Percentiles rank a stretch among this genome's conserved stretches.
Conservation (phyloP, 2,113 vertebrate species). For the Hemiscyllium ocellatum region DNA sequence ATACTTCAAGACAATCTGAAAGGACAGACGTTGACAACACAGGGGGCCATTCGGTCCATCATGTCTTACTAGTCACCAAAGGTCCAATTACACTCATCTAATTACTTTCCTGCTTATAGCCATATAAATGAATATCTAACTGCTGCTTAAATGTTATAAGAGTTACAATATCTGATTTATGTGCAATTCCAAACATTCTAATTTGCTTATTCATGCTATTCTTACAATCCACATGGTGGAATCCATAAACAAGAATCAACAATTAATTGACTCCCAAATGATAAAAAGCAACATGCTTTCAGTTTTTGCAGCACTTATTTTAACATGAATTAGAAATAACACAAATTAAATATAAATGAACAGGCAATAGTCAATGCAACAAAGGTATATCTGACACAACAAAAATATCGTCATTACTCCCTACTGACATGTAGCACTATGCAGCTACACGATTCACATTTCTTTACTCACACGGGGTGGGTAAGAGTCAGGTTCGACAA, state of each 20-base stretch:
- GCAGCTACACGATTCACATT: background rate
- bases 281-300: background rate
- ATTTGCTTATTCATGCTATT: background rate
- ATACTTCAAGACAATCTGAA: background rate
- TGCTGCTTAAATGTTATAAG: too few relatives aligned
- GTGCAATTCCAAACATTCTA: background rate
- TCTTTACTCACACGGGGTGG: background rate
- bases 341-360: background rate
- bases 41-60: too few relatives aligned
- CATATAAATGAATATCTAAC: too few relatives aligned
- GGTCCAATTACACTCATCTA: too few relatives aligned
- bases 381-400: too few relatives aligned
- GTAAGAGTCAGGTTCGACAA: background rate
- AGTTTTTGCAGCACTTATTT: background rate
- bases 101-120: too few relatives aligned
- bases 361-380: background rate
- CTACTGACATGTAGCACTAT: background rate
- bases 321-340: background rate
- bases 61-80: too few relatives aligned
- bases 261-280: background rate
- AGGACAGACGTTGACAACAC: background rate
- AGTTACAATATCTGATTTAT: background rate
- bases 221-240: background rate
- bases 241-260: background rate
- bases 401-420: background rate